Evolutionary conservation across 2,888 invertebrate genomes (phyloP).

Genomic region (Nycteola revayana): DNA sequence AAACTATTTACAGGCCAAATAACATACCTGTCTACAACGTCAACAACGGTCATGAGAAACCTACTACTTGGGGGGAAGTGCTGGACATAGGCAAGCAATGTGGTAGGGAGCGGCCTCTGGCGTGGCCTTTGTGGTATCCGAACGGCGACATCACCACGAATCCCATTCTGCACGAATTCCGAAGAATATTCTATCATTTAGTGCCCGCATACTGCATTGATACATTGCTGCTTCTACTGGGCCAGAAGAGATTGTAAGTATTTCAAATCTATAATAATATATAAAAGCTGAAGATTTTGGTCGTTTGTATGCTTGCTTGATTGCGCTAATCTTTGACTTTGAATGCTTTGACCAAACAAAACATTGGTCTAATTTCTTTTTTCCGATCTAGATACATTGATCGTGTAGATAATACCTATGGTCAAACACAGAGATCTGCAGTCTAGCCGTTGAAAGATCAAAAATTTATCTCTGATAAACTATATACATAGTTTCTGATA

Average conservation of each 20-base stretch:
- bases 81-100: constrained; percentile 85
- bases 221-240: constrained; percentile 85
- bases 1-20: constrained; percentile 75
- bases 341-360: no score
- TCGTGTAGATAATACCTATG: no score
- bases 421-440: no score
- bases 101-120: constrained; percentile 88
- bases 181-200: constrained; percentile 87
- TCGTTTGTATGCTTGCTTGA: no score
- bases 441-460: no score
- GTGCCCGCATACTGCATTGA: constrained; percentile 91
- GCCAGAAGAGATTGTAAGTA: constrained; percentile 92
- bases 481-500: no score
- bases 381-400: no score
- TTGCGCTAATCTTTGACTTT: no score
- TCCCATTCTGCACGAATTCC: constrained; percentile 83
- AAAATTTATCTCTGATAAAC: no score
- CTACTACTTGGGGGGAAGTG: constrained; percentile 93
- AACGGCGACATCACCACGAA: constrained; percentile 89
- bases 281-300: no score
- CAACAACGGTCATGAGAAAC: constrained; percentile 90
- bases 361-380: no score
- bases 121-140: constrained; percentile 93
- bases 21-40: constrained; percentile 93
- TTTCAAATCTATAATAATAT: no score